Conservation (phyloP, 2,797 vertebrate species). For the Sebastes wilsoni region DNA sequence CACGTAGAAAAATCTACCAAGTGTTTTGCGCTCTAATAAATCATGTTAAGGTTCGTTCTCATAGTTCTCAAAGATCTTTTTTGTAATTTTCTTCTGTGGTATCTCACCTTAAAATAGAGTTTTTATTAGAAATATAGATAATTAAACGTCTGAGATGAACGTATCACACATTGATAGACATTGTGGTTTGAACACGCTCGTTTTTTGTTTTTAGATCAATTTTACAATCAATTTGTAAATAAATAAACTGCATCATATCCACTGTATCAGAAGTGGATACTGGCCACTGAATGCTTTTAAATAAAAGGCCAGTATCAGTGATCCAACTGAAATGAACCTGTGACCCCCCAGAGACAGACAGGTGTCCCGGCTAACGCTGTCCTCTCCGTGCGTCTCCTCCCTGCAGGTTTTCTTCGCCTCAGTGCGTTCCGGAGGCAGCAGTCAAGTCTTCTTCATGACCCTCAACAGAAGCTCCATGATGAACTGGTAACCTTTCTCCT, state of each 20-base stretch:
- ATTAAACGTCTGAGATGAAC: not conserved
- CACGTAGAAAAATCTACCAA: no score
- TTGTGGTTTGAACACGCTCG: not conserved
- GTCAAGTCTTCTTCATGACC: slow-evolving; percentile 99
- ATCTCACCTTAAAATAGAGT: no score
- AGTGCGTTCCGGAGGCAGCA: slow-evolving; percentile 97
- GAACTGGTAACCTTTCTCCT: slow-evolving; percentile 91
- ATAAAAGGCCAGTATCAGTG: not conserved
- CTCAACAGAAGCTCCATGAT: slow-evolving; percentile 99
- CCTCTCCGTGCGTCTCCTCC: not conserved
- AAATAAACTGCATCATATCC: not conserved
- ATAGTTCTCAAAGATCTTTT: no score
- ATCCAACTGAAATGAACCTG: not conserved
- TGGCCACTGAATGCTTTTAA: not conserved
- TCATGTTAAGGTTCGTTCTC: no score
- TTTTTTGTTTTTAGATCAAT: not conserved
- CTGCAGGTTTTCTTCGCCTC: slow-evolving; percentile 98
- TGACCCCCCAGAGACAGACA: not conserved
- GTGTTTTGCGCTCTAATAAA: no score
- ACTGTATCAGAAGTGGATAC: not conserved
- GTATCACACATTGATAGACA: not conserved
- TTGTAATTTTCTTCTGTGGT: no score
- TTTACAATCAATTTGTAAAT: not conserved
- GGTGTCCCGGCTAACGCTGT: not conserved
- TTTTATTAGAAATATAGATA: no score